phyloP scores from a whole-genome alignment of 2,113 vertebrate species.

The Elephantulus edwardii region DNA sequence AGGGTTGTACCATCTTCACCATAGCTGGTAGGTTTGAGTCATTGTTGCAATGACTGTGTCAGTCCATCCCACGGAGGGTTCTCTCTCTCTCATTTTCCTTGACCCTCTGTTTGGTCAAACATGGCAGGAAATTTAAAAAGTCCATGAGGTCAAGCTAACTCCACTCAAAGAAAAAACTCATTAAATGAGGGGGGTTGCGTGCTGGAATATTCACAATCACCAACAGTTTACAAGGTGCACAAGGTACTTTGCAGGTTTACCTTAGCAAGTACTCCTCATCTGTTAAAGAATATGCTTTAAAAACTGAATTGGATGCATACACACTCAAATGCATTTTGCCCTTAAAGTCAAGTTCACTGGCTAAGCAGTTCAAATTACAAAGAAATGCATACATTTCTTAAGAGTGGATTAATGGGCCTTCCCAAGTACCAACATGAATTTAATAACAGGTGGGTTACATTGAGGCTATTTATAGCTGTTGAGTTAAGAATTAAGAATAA shows the following conservation, averaged over 20 bases:
- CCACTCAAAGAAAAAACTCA: constrained; percentile 1
- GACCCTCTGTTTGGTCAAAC: neutral
- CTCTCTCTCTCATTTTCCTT: neutral
- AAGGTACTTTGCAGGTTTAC: neutral
- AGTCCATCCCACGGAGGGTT: neutral
- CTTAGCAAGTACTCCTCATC: neutral
- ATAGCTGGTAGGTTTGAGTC: neutral
- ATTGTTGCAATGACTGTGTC: neutral
- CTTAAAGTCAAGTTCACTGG: neutral
- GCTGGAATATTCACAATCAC: fast-evolving
- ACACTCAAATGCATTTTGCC: neutral
- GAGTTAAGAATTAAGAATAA: neutral
- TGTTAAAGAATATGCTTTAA: neutral
- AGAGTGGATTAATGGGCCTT: fast-evolving
- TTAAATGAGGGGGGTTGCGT: neutral
- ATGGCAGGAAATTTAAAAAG: neutral
- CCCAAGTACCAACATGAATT: neutral
- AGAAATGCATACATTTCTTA: neutral
- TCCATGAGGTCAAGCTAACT: neutral
- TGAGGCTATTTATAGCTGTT: neutral
- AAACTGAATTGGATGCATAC: neutral
- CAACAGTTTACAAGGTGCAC: neutral
- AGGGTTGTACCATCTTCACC: neutral
- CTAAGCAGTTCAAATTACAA: neutral
- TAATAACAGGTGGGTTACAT: neutral